A percentile compares a stretch with the other conserved stretches of the same genome.
phyloP scores from a whole-genome alignment of 2,113 vertebrate genomes.

The Zeus faber region DNA sequence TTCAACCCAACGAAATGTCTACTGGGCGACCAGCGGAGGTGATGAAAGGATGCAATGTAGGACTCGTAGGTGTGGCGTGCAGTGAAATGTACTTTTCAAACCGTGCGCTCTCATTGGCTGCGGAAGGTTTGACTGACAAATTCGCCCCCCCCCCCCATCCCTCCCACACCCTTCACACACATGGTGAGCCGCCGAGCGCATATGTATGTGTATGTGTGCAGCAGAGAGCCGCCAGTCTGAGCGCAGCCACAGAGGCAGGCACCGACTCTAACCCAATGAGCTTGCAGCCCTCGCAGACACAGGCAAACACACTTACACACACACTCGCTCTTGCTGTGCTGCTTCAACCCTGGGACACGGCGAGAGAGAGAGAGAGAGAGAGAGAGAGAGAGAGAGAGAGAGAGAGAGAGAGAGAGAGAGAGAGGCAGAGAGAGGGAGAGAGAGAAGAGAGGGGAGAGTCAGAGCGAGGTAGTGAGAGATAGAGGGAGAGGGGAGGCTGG shows the following conservation, averaged over 20 bases:
- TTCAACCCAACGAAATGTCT: no score
- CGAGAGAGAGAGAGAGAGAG: constrained; percentile 36
- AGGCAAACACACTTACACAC: constrained; percentile 23
- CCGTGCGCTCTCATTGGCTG: constrained; percentile 58
- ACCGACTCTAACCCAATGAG: constrained; percentile 63
- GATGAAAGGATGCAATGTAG: no score
- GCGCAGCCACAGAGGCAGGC: constrained; percentile 54
- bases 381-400: constrained; percentile 32
- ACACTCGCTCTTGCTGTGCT: constrained; percentile 13
- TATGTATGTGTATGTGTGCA: constrained; percentile 47
- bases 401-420: constrained; percentile 49
- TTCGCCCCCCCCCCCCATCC: constrained; percentile 47
- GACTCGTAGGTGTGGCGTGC: constrained; percentile 22
- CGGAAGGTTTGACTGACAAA: constrained; percentile 41
- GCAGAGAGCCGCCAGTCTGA: constrained; percentile 52
- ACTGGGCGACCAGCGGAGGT: no score
- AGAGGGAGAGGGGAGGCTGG: constrained; percentile 12
- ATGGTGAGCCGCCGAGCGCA: neutral
- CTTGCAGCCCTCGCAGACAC: constrained; percentile 49
- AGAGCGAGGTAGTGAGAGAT: constrained; percentile 12
- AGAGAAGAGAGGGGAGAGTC: constrained; percentile 10
- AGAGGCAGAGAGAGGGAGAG: constrained; percentile 53
- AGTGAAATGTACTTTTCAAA: no score
- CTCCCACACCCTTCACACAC: constrained; percentile 20
- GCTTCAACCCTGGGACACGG: constrained; percentile 55